These are phyloP conservation scores for Acanthurus lineatus DNA, from an alignment of 2,797 vertebrate species.

Conservation along the genomic window DNA sequence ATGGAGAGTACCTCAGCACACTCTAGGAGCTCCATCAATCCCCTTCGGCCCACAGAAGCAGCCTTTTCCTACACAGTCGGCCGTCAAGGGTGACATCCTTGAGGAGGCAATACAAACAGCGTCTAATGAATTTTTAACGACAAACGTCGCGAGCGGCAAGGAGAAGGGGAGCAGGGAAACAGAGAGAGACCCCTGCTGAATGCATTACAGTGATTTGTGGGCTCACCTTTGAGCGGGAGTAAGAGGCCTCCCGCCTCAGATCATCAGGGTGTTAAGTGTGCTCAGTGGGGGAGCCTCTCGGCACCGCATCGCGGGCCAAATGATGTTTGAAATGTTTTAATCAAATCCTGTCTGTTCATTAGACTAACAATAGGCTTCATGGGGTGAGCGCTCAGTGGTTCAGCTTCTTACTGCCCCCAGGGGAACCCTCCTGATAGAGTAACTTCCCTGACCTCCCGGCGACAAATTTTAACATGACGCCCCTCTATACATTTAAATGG, in stretches of 20 bases:
- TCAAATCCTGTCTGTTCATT: constrained; percentile 89
- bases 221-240: constrained; percentile 82
- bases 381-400: constrained; percentile 77
- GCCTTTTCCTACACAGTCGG: constrained; percentile 64
- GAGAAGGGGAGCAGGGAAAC: constrained; percentile 48
- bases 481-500: constrained; percentile 86
- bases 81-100: constrained; percentile 81
- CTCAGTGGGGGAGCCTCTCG: constrained; percentile 70
- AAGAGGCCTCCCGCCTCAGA: constrained; percentile 70
- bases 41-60: constrained; percentile 69
- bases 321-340: constrained; percentile 88
- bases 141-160: constrained; percentile 46
- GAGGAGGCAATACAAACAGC: constrained; percentile 79
- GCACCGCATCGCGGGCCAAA: constrained; percentile 82
- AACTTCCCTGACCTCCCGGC: constrained; percentile 69
- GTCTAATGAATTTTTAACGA: constrained; percentile 85
- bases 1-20: constrained; percentile 50
- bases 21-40: constrained; percentile 64
- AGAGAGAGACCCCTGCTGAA: constrained; percentile 66
- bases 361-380: constrained; percentile 84
- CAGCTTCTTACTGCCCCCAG: constrained; percentile 70
- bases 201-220: constrained; percentile 82
- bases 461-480: constrained; percentile 64
- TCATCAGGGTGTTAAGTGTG: constrained; percentile 82
- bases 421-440: constrained; percentile 83